These are phyloP conservation scores for Hoplostethus atlanticus DNA, from an alignment of 2,797 vertebrate species.

Conservation along the genomic window DNA sequence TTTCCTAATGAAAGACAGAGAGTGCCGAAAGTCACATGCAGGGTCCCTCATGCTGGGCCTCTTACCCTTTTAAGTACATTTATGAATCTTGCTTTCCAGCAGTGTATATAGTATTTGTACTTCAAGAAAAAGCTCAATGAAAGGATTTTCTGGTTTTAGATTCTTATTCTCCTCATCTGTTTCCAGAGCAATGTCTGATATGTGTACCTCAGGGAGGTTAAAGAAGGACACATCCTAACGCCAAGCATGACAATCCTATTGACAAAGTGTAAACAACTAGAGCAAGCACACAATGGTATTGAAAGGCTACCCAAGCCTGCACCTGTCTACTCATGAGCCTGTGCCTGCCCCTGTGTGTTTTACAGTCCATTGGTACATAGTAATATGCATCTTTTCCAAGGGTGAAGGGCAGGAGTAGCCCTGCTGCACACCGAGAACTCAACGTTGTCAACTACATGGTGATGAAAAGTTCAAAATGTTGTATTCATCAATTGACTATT, in stretches of 20 bases:
- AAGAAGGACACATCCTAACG: neutral
- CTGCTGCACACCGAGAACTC: neutral
- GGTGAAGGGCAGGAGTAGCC: neutral
- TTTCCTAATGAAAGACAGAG: slow-evolving; percentile 79
- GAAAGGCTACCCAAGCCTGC: too few relatives aligned
- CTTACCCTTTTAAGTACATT: too few relatives aligned
- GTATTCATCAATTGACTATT: too few relatives aligned
- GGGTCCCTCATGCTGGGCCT: too few relatives aligned
- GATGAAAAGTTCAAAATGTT: neutral
- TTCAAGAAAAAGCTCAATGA: neutral
- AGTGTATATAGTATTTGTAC: too few relatives aligned
- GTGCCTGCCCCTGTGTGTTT: neutral
- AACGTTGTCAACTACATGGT: too few relatives aligned
- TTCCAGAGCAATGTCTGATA: neutral
- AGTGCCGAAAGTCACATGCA: neutral
- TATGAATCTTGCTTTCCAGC: too few relatives aligned
- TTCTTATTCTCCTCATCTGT: neutral
- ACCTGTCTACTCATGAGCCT: too few relatives aligned
- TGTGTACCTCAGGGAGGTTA: neutral
- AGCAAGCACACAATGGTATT: neutral
- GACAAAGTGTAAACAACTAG: neutral
- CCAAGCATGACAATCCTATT: neutral
- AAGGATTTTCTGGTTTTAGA: neutral
- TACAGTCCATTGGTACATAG: neutral
- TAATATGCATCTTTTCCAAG: neutral